These are phyloP conservation scores for Ptychodera flava DNA, from an alignment of 35 echinoderm and acorn worm species.

Conservation along the genomic window DNA sequence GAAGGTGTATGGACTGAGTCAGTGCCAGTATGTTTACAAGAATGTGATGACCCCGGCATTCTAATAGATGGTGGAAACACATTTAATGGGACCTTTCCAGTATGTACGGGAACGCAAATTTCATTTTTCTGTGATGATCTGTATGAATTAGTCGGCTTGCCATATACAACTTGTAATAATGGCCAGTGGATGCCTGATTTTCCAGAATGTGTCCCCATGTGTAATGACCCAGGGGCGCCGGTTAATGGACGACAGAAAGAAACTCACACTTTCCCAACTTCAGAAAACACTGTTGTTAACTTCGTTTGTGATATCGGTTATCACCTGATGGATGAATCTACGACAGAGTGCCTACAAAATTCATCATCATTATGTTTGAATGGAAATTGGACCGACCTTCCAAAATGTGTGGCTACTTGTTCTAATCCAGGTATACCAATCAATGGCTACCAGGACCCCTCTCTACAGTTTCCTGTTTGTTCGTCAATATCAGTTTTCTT, in stretches of 20 bases:
- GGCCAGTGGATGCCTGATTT: neutral
- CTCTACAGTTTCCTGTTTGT: neutral
- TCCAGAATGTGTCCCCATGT: neutral
- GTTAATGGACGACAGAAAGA: neutral
- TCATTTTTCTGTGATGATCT: neutral
- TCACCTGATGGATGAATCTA: neutral
- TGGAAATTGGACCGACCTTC: neutral
- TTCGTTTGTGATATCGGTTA: neutral
- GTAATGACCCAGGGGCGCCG: neutral
- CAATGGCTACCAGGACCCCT: neutral
- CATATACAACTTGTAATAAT: neutral
- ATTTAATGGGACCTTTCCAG: neutral
- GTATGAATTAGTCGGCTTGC: neutral
- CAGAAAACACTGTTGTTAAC: neutral
- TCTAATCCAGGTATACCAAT: neutral
- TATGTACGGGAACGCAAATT: neutral
- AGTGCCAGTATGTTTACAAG: neutral
- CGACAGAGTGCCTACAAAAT: neutral
- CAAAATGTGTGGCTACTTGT: neutral
- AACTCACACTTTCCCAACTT: neutral
- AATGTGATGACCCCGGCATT: neutral
- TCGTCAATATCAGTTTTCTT: neutral
- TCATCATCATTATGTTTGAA: neutral
- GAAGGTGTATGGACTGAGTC: neutral
- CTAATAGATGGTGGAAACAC: neutral